A percentile compares a stretch with the other conserved stretches of the same genome.
These are phyloP conservation scores for Axinella damicornis DNA, from an alignment of 37 sponge, comb jelly and placozoan genomes.

Conservation along the genomic window DNA sequence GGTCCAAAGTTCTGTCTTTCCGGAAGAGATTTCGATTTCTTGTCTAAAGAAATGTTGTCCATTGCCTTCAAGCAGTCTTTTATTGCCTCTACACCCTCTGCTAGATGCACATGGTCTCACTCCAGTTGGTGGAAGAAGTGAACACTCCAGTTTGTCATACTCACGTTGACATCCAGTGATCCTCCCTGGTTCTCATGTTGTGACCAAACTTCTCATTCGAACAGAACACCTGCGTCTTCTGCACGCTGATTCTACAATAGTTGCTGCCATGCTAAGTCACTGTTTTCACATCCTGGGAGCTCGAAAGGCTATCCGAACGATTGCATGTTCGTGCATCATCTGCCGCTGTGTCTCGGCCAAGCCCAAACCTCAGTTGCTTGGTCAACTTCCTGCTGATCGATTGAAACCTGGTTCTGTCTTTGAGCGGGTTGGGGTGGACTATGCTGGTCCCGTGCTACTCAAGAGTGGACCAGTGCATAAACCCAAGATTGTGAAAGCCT, in stretches of 20 bases:
- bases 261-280: background rate
- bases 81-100: conserved; percentile 5
- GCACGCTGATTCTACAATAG: conserved; percentile 33
- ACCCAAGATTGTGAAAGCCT: conserved; percentile 22
- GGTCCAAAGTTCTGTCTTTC: background rate
- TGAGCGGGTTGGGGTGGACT: too few relatives aligned
- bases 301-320: conserved; percentile 3
- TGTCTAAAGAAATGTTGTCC: too few relatives aligned
- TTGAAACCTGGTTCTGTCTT: too few relatives aligned
- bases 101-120: conserved; percentile 20
- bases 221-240: conserved; percentile 10
- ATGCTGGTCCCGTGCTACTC: conserved; percentile 20
- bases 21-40: conserved; percentile 16
- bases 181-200: conserved; percentile 17
- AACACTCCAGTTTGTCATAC: conserved; percentile 5
- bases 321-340: conserved; percentile 29
- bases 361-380: conserved; percentile 29
- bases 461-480: conserved; percentile 33
- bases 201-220: conserved; percentile 18
- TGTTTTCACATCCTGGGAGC: conserved; percentile 7
- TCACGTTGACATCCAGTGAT: conserved; percentile 20
- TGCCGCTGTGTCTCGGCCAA: conserved; percentile 19
- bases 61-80: too few relatives aligned
- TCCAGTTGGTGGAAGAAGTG: conserved; percentile 24
- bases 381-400: too few relatives aligned